Percentiles rank a stretch among this genome's conserved stretches.
phyloP scores from a whole-genome alignment of 1,140 invertebrate species.

The Gonioctena quinquepunctata region DNA sequence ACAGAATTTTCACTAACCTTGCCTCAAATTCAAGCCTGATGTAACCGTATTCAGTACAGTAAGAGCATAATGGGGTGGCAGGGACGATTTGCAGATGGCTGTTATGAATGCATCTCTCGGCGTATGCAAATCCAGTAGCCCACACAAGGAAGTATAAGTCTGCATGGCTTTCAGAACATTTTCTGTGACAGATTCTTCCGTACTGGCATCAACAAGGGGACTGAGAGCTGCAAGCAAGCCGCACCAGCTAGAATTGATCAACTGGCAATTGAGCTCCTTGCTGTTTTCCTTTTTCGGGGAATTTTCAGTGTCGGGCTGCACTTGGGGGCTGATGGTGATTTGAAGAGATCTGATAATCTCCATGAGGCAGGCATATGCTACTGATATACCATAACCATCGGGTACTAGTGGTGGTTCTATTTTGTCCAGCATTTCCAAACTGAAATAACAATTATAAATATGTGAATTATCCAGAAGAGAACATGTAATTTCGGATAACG shows the following conservation, averaged over 20 bases:
- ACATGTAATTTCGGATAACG: too few species aligned
- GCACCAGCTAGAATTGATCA: conserved; percentile 95
- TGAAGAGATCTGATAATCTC: conserved; percentile 85
- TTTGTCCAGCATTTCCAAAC: conserved; percentile 94
- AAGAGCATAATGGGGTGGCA: conserved; percentile 93
- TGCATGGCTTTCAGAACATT: conserved; percentile 90
- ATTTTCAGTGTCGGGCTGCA: conserved; percentile 50
- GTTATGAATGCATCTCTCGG: conserved; percentile 92
- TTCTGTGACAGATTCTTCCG: conserved; percentile 88
- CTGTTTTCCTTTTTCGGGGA: conserved; percentile 55
- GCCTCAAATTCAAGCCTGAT: conserved; percentile 57
- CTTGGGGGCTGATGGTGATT: conserved; percentile 65
- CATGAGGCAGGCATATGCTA: conserved; percentile 89
- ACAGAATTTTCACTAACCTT: conserved; percentile 32
- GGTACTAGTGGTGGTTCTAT: conserved; percentile 89
- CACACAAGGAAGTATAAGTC: conserved; percentile 81
- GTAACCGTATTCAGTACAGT: conserved; percentile 76
- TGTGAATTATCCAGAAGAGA: too few species aligned
- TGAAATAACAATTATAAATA: conserved; percentile 62
- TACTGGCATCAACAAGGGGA: conserved; percentile 91
- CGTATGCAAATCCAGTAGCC: conserved; percentile 70
- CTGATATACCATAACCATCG: conserved; percentile 93
- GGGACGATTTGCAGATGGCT: conserved; percentile 89
- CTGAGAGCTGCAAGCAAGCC: conserved; percentile 89
- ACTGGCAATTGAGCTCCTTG: conserved; percentile 68